Percentiles rank a stretch among this genome's conserved stretches.
phyloP scores from a whole-genome alignment of 2,113 vertebrate species.

The Pseudorhombus dupliciocellatus region DNA sequence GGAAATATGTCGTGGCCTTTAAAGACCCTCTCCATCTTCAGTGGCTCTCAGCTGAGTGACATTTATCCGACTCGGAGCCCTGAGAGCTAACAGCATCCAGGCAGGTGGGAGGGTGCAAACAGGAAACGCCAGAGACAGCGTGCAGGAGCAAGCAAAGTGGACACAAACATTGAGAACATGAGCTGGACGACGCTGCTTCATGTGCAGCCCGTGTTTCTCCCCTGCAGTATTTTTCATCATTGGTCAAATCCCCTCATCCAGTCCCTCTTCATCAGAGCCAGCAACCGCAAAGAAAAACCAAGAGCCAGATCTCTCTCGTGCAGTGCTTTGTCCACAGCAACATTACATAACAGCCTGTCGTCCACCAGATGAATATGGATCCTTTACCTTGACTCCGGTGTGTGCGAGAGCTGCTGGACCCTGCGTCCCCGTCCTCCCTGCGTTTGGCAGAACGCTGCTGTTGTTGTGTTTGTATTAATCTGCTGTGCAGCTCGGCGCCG shows the following conservation, averaged over 20 bases:
- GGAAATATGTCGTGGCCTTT: constrained; percentile 66
- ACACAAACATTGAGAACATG: not conserved
- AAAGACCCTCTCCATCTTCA: constrained; percentile 63
- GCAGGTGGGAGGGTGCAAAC: not conserved
- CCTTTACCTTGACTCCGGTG: constrained; percentile 74
- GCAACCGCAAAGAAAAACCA: constrained; percentile 27
- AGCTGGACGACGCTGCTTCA: not conserved
- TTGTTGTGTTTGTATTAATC: constrained; percentile 53
- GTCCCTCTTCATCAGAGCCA: constrained; percentile 13
- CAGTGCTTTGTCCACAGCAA: constrained; percentile 30
- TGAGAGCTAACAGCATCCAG: constrained; percentile 31
- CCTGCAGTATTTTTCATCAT: not conserved
- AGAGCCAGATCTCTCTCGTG: not conserved
- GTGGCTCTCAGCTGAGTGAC: constrained; percentile 63
- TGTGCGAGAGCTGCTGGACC: constrained; percentile 52
- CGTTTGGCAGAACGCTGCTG: constrained; percentile 50
- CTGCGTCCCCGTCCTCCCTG: constrained; percentile 41
- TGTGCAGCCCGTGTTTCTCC: constrained; percentile 8
- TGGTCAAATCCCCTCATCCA: constrained; percentile 10
- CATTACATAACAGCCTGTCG: constrained; percentile 59
- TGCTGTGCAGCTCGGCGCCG: constrained; percentile 48
- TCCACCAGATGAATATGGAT: constrained; percentile 57
- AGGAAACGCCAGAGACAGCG: constrained; percentile 30
- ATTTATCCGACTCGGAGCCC: constrained; percentile 66
- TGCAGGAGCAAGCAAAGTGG: not conserved